Conservation (phyloP, 2,113 vertebrate genomes). For the Solenodon paradoxus region DNA sequence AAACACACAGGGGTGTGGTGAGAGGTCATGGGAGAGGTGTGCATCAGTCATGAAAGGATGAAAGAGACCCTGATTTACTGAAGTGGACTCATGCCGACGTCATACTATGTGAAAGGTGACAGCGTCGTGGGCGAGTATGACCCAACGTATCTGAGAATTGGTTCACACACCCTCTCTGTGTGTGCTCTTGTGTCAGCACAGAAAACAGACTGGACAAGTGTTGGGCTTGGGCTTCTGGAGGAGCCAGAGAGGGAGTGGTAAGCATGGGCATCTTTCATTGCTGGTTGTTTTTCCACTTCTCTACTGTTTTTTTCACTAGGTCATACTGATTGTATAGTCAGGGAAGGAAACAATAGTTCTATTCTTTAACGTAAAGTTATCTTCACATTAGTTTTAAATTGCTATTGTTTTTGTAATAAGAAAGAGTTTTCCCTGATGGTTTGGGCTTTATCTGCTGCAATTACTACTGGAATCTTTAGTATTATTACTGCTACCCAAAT, state of each 20-base stretch:
- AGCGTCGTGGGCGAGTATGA: accelerated
- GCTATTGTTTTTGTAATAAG: background rate
- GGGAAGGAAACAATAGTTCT: too few species aligned
- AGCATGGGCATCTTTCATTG: too few species aligned
- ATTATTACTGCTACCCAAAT: accelerated
- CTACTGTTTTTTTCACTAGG: background rate
- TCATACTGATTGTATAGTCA: background rate
- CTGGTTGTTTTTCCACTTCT: background rate
- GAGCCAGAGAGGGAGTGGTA: too few species aligned
- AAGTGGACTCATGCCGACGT: too few species aligned
- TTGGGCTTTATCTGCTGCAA: accelerated
- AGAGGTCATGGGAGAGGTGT: accelerated
- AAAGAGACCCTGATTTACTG: accelerated
- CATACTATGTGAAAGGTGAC: too few species aligned
- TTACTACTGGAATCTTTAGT: background rate
- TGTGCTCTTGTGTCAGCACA: accelerated
- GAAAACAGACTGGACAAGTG: too few species aligned
- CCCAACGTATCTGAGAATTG: accelerated
- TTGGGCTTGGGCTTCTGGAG: too few species aligned
- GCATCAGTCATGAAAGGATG: accelerated
- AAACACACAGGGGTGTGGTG: too few species aligned
- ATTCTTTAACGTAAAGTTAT: background rate
- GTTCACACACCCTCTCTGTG: accelerated
- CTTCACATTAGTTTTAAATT: background rate
- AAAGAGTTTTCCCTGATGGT: background rate